Evolutionary conservation across 2,888 invertebrate genomes (phyloP).

Genomic region (Ophion slaviceki): DNA sequence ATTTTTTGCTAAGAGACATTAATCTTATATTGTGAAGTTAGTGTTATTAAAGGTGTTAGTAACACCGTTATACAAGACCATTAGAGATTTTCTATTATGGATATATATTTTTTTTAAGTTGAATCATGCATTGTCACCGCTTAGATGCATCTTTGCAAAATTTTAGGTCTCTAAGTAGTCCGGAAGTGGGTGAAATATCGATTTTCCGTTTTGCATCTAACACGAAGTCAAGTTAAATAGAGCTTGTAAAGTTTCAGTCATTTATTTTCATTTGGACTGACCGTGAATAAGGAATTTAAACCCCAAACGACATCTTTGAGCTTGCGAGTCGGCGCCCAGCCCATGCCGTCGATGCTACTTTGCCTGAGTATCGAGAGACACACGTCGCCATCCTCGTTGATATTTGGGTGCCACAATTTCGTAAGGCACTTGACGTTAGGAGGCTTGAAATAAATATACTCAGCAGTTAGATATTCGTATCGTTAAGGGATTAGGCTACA

Average conservation of each 20-base stretch:
- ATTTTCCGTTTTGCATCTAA: too few relatives aligned
- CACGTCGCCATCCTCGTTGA: conserved; percentile 96
- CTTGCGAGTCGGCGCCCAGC: conserved; percentile 97
- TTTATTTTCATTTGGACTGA: conserved; percentile 84
- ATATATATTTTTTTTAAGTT: too few relatives aligned
- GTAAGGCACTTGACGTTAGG: conserved; percentile 96
- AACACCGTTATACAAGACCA: too few relatives aligned
- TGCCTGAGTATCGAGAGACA: conserved; percentile 95
- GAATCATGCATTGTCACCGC: too few relatives aligned
- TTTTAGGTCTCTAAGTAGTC: too few relatives aligned
- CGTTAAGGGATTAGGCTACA: neutral
- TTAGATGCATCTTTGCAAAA: too few relatives aligned
- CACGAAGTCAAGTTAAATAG: too few relatives aligned
- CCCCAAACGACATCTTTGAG: conserved; percentile 98
- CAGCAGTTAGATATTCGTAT: conserved; percentile 3
- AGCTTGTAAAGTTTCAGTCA: neutral
- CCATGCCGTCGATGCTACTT: conserved; percentile 96
- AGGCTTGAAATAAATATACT: conserved; percentile 87
- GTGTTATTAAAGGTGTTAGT: too few relatives aligned
- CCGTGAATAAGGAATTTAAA: conserved; percentile 95
- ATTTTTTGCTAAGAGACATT: too few relatives aligned
- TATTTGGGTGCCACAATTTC: conserved; percentile 98
- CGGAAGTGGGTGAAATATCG: too few relatives aligned
- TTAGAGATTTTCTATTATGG: too few relatives aligned
- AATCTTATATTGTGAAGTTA: too few relatives aligned